phyloP scores from a whole-genome alignment of 2,113 vertebrate genomes.

The Cyprinus carpio region DNA sequence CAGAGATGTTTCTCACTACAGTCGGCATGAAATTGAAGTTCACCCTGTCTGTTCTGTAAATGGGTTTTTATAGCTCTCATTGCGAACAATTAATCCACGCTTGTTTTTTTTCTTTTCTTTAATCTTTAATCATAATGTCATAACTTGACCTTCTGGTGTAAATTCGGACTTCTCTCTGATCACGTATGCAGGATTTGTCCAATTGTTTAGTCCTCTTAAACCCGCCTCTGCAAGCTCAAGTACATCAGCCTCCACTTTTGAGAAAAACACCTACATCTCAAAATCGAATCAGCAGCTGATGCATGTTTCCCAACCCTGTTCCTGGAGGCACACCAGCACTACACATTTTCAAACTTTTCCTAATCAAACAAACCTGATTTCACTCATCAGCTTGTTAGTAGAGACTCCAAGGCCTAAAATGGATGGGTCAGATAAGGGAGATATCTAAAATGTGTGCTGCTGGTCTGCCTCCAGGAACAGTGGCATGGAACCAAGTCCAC shows the following conservation, averaged over 20 bases:
- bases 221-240: background rate
- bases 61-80: background rate
- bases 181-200: too few species aligned
- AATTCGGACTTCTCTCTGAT: too few species aligned
- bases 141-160: too few species aligned
- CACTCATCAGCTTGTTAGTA: background rate
- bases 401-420: background rate
- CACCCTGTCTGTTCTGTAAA: background rate
- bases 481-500: too few species aligned
- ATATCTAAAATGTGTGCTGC: background rate
- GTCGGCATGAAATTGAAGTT: background rate
- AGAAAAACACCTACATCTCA: background rate
- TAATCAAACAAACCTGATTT: background rate
- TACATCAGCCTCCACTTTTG: background rate
- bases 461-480: too few species aligned
- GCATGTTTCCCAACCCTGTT: background rate
- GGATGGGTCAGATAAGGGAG: background rate
- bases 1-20: background rate
- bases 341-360: background rate
- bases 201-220: background rate
- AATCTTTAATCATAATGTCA: too few species aligned
- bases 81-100: too few species aligned
- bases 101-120: too few species aligned
- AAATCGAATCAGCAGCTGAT: background rate
- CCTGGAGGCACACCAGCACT: background rate